phyloP scores from a whole-genome alignment of 2,113 vertebrate genomes.

The Lasiurus borealis region DNA sequence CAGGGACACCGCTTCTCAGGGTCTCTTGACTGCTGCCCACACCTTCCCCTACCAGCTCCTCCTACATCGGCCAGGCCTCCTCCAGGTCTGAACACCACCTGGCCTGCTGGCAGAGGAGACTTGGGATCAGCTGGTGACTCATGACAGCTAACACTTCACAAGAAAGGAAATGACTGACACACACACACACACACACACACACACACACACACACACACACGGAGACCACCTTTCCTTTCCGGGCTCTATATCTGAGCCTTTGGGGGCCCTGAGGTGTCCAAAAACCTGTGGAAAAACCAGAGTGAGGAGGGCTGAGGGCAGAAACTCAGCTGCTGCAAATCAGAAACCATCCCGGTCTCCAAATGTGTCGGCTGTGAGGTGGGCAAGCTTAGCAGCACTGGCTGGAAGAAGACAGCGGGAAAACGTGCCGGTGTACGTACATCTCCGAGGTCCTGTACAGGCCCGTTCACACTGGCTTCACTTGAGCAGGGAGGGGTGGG shows the following conservation, averaged over 20 bases:
- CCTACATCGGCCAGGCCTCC: not conserved
- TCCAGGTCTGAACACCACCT: not conserved
- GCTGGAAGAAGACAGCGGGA: not conserved
- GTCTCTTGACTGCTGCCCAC: not conserved
- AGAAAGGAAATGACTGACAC: conserved; percentile 14
- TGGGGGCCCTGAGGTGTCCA: not conserved
- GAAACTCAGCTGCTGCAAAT: not conserved
- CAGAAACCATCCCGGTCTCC: conserved; percentile 24
- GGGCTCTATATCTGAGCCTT: not conserved
- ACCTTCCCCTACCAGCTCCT: not conserved
- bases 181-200: no score
- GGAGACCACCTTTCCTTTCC: not conserved
- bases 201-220: no score
- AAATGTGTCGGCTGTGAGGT: not conserved
- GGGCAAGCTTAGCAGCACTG: not conserved
- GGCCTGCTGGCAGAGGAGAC: not conserved
- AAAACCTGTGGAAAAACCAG: not conserved
- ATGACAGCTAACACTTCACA: not conserved
- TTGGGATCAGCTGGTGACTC: not conserved
- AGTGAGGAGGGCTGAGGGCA: not conserved
- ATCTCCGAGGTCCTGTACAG: not conserved
- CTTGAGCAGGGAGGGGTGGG: not conserved
- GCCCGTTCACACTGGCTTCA: not conserved
- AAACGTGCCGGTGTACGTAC: no score
- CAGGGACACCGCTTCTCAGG: not conserved